phyloP scores from a whole-genome alignment of 2,113 vertebrate species.

The Piaya cayana region DNA sequence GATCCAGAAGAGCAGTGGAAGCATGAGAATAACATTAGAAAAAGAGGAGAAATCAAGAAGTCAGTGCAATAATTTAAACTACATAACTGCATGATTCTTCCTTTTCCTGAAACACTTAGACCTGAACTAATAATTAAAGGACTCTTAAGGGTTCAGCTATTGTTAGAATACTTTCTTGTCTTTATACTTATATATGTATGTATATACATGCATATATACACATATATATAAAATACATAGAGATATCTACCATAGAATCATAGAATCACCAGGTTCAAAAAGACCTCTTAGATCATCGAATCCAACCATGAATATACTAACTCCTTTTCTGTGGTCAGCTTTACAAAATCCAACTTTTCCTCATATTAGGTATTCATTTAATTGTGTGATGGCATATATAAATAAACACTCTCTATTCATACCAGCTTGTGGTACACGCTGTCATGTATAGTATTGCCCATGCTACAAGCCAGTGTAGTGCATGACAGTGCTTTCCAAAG shows the following conservation, averaged over 20 bases:
- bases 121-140: neutral
- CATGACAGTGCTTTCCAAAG: neutral
- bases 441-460: too few species aligned
- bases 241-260: neutral
- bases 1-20: neutral
- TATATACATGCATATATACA: neutral
- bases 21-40: neutral
- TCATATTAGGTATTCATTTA: neutral
- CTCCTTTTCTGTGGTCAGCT: neutral
- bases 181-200: neutral
- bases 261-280: too few species aligned
- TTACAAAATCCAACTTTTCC: neutral
- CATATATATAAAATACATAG: too few species aligned
- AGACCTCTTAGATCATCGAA: too few species aligned
- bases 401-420: neutral
- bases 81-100: neutral
- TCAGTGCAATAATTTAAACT: neutral
- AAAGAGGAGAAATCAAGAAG: neutral
- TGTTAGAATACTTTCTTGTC: neutral
- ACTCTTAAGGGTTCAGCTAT: neutral
- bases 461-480: rapidly evolving
- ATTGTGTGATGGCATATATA: too few species aligned
- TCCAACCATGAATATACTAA: neutral
- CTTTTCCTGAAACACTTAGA: neutral
- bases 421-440: neutral